These are phyloP conservation scores for Megaceryle maxima DNA, from an alignment of 2,113 vertebrate species.

Conservation along the genomic window DNA sequence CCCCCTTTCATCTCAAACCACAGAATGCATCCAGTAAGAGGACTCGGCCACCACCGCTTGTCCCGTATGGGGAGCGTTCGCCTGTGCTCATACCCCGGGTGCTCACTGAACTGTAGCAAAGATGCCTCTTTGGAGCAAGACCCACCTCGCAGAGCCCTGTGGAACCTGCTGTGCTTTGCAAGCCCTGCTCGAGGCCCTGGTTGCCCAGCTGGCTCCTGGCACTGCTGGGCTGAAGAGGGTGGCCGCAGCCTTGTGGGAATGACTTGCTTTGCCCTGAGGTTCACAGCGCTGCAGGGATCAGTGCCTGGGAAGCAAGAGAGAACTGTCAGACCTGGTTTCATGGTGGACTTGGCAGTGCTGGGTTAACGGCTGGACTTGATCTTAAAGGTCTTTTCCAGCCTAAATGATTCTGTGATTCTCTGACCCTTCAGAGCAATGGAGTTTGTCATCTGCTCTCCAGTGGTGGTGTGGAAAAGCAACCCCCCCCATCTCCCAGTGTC, in stretches of 20 bases:
- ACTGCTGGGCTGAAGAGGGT: neutral
- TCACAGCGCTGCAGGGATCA: neutral
- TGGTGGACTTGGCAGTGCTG: neutral
- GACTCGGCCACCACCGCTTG: rapidly evolving
- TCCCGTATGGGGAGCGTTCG: rapidly evolving
- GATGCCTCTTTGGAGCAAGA: neutral
- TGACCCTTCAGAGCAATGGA: neutral
- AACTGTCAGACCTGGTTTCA: neutral
- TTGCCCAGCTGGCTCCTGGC: neutral
- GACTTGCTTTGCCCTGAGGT: neutral
- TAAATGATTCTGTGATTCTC: neutral
- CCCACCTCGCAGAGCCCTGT: rapidly evolving
- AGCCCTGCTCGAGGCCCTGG: rapidly evolving
- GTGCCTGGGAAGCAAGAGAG: neutral
- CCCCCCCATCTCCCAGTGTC: neutral
- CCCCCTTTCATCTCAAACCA: neutral
- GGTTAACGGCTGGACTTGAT: rapidly evolving
- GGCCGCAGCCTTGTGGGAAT: neutral
- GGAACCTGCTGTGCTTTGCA: neutral
- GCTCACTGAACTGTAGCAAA: rapidly evolving
- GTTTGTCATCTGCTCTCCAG: neutral
- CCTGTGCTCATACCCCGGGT: rapidly evolving
- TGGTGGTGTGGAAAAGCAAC: neutral
- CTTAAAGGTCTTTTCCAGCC: neutral
- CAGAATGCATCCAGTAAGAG: neutral